Evolutionary conservation across 2,888 invertebrate genomes (phyloP).

Genomic region (Ennomos erosarius): DNA sequence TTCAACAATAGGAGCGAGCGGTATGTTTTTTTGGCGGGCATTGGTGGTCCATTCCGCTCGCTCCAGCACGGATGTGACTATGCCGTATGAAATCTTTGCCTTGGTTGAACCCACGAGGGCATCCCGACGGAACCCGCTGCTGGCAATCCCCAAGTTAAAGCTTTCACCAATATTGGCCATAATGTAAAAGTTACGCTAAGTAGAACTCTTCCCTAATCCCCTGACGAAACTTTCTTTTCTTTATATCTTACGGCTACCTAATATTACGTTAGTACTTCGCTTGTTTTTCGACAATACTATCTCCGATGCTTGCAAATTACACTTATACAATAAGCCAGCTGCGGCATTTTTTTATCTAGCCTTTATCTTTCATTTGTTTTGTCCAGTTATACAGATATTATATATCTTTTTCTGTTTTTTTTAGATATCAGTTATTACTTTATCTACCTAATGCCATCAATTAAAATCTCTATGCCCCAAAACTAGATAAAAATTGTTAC

Average conservation of each 20-base stretch:
- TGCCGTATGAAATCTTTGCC: conserved; percentile 73
- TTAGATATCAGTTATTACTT: not conserved
- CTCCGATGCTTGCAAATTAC: conserved; percentile 6
- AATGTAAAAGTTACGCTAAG: conserved; percentile 72
- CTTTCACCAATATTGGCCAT: conserved; percentile 68
- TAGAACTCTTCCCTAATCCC: conserved; percentile 69
- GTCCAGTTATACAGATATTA: conserved; percentile 1
- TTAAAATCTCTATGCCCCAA: too few relatives aligned
- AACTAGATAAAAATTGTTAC: too few relatives aligned
- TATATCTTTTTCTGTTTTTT: too few relatives aligned
- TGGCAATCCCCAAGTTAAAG: conserved; percentile 58
- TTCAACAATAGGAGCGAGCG: conserved; percentile 67
- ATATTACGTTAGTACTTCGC: conserved; percentile 48
- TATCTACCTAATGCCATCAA: not conserved
- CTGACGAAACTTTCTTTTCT: conserved; percentile 60
- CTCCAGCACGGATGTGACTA: conserved; percentile 54
- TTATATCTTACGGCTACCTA: conserved; percentile 53
- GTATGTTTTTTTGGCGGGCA: conserved; percentile 56
- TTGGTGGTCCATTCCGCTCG: conserved; percentile 58
- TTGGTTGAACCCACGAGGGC: conserved; percentile 58
- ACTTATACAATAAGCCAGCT: conserved; percentile 5
- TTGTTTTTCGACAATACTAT: conserved; percentile 34
- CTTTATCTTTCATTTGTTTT: conserved; percentile 1
- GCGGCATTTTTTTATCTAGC: not conserved
- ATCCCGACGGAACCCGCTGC: conserved; percentile 53